Evolutionary conservation across 2,888 invertebrate genomes (phyloP).

Genomic region (Litoditis marina): DNA sequence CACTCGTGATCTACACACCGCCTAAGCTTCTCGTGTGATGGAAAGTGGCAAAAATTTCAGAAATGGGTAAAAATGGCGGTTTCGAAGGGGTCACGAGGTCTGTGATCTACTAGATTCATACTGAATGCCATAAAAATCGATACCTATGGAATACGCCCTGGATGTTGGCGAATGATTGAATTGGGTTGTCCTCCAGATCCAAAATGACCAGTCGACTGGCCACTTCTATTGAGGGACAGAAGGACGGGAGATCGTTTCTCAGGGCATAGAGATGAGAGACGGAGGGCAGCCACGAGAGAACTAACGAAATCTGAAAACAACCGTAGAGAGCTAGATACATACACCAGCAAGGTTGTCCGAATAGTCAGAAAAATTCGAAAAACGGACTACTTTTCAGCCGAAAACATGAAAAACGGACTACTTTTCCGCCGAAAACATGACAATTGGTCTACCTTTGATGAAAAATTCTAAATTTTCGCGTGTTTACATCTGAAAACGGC

Average conservation of each 20-base stretch:
- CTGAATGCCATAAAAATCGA: background rate
- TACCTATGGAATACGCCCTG: slow-evolving; percentile 17
- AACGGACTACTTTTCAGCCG: no score
- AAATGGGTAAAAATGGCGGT: no score
- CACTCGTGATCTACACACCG: no score
- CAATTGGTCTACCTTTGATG: background rate
- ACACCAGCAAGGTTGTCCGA: no score
- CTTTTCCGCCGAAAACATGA: no score
- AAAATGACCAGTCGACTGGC: slow-evolving; percentile 23
- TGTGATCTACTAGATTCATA: no score
- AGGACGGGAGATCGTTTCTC: slow-evolving; percentile 25
- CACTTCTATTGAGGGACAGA: slow-evolving; percentile 9
- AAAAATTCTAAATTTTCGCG: background rate
- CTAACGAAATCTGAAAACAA: slow-evolving; percentile 16
- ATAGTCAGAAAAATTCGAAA: no score
- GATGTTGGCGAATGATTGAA: slow-evolving; percentile 22
- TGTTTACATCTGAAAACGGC: no score
- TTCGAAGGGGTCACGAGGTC: no score
- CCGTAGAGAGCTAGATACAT: background rate
- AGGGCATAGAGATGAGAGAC: slow-evolving; percentile 26
- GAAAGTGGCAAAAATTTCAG: no score
- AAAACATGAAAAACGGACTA: no score
- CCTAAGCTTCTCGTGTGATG: no score
- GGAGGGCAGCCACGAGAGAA: slow-evolving; percentile 23
- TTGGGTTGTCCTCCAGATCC: slow-evolving; percentile 38